phyloP scores from a whole-genome alignment of 1,140 invertebrate species.

The Psilanteris sp. region DNA sequence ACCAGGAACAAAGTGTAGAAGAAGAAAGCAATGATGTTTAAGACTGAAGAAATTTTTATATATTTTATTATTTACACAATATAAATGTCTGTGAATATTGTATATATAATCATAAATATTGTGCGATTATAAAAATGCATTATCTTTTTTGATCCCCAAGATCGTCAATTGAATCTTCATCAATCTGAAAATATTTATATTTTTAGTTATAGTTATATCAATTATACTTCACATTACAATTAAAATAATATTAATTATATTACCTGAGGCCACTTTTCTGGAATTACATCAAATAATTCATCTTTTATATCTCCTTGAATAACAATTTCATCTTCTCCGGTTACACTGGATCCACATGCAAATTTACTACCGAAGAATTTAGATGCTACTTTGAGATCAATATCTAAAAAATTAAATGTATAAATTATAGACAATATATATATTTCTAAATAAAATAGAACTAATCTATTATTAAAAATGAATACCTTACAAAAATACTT shows the following conservation, averaged over 20 bases:
- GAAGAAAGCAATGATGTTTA: conserved; percentile 33
- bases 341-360: conserved; percentile 98
- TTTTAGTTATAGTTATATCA: no score
- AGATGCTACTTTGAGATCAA: conserved; percentile 98
- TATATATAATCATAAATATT: conserved; percentile 72
- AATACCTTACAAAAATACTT: background rate
- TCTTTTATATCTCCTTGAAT: conserved; percentile 99
- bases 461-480: no score
- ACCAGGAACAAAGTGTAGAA: conserved; percentile 15
- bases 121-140: conserved; percentile 63
- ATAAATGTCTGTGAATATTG: conserved; percentile 69
- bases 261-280: conserved; percentile 98
- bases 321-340: conserved; percentile 99
- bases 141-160: conserved; percentile 80
- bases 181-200: conserved; percentile 73
- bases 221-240: no score
- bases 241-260: no score
- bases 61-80: conserved; percentile 73
- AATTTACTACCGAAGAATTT: conserved; percentile 99
- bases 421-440: no score
- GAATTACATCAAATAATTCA: conserved; percentile 97
- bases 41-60: conserved; percentile 25
- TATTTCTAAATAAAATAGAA: no score
- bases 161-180: conserved; percentile 79
- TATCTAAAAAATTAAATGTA: conserved; percentile 90